Conservation (phyloP, 2,797 vertebrate genomes). For the Parambassis ranga region DNA sequence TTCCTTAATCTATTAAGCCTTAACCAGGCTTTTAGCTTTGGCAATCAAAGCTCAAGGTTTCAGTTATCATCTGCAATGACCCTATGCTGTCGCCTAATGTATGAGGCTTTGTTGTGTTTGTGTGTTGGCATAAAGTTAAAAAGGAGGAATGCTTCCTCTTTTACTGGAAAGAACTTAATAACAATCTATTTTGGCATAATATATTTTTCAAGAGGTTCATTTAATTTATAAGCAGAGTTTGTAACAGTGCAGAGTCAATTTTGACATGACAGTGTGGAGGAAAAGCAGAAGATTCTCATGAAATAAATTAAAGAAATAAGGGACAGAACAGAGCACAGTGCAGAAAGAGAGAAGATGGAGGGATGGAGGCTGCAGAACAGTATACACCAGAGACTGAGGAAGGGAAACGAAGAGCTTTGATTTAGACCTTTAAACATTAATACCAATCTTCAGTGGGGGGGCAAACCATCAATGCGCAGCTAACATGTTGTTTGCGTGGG, state of each 20-base stretch:
- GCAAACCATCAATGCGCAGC: conserved; percentile 1
- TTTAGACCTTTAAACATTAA: conserved; percentile 52
- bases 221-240: conserved; percentile 4
- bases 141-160: no score
- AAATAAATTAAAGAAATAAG: neutral
- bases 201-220: conserved; percentile 26
- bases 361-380: neutral
- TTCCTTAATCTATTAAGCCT: no score
- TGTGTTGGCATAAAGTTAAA: no score
- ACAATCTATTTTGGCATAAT: no score
- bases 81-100: no score
- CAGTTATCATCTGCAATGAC: no score
- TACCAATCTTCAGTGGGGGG: conserved; percentile 7
- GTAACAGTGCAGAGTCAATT: neutral
- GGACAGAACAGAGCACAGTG: neutral
- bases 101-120: no score
- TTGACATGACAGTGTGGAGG: neutral
- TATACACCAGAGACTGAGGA: conserved; percentile 20
- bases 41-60: no score
- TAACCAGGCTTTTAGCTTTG: no score
- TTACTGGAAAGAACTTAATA: no score
- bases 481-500: conserved; percentile 20
- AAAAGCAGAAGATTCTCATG: neutral
- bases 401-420: conserved; percentile 23
- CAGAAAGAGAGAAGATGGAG: conserved; percentile 3